phyloP scores from a whole-genome alignment of 2,888 invertebrate species.

The Caenorhabditis wallacei region DNA sequence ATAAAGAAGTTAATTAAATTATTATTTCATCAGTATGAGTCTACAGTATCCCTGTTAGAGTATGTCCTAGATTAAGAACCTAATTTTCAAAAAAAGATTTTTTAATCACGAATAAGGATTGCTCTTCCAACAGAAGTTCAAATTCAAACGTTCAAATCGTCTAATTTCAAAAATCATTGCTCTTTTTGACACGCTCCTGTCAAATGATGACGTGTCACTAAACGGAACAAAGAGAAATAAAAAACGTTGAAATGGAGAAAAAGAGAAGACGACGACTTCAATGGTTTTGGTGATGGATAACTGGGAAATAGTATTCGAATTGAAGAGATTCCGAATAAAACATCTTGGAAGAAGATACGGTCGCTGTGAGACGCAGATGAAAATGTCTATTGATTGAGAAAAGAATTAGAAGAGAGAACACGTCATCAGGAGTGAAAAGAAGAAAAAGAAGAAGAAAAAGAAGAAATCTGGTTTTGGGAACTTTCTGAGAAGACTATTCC shows the following conservation, averaged over 20 bases:
- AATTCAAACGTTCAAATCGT: no score
- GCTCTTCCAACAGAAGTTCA: no score
- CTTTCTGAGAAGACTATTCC: constrained; percentile 18
- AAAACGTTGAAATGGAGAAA: constrained; percentile 2
- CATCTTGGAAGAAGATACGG: constrained; percentile 31
- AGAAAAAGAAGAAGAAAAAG: constrained; percentile 1
- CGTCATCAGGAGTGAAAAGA: constrained; percentile 21
- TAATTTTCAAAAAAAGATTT: no score
- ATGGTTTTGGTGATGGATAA: constrained; percentile 4
- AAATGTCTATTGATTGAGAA: constrained; percentile 11
- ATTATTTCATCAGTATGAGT: no score
- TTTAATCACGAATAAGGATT: no score
- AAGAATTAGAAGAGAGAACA: constrained; percentile 18
- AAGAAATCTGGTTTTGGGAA: constrained; percentile 25
- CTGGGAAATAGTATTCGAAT: constrained; percentile 9
- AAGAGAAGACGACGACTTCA: not conserved
- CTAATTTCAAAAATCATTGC: no score
- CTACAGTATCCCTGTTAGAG: no score
- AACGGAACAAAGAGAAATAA: constrained; percentile 12
- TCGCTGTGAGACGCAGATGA: constrained; percentile 23
- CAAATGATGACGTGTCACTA: constrained; percentile 5
- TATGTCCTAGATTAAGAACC: no score
- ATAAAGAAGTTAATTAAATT: no score
- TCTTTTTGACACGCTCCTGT: constrained; percentile 2
- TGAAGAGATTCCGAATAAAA: constrained; percentile 7